Percentiles rank a stretch among this genome's conserved stretches.
Evolutionary conservation across 1,140 invertebrate genomes (phyloP).

Genomic region (Apis dorsata): DNA sequence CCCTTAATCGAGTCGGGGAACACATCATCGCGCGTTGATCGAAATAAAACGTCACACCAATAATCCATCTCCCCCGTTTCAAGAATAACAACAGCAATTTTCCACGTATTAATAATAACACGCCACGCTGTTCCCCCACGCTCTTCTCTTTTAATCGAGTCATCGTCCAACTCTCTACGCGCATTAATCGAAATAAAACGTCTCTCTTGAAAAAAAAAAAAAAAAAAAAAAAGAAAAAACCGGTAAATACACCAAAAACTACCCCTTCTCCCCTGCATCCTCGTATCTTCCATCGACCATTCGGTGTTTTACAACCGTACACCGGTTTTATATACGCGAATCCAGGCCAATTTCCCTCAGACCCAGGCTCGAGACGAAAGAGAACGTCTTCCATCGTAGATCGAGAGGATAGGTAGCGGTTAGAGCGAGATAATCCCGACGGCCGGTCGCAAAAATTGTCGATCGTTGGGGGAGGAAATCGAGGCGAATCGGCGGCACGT

Average conservation of each 20-base stretch:
- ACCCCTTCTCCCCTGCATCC: neutral
- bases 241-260: neutral
- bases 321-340: neutral
- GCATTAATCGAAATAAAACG: too few species aligned
- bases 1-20: neutral
- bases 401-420: neutral
- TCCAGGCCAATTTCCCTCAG: slow-evolving; percentile 3
- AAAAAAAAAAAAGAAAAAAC: neutral
- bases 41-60: neutral
- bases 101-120: too few species aligned
- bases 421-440: neutral
- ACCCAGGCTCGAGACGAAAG: neutral
- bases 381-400: neutral
- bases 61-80: neutral
- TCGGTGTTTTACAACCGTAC: neutral
- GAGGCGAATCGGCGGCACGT: slow-evolving; percentile 3
- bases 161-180: too few species aligned
- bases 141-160: too few species aligned
- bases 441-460: slow-evolving; percentile 40
- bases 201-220: too few species aligned
- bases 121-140: too few species aligned
- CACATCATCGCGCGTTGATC: neutral
- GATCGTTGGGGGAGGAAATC: slow-evolving; percentile 23
- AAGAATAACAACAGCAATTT: too few species aligned
- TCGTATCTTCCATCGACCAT: neutral